Percentiles rank a stretch among this genome's conserved stretches.
Evolutionary conservation across 2,888 invertebrate genomes (phyloP).

Genomic region (Odontomyia ornata): DNA sequence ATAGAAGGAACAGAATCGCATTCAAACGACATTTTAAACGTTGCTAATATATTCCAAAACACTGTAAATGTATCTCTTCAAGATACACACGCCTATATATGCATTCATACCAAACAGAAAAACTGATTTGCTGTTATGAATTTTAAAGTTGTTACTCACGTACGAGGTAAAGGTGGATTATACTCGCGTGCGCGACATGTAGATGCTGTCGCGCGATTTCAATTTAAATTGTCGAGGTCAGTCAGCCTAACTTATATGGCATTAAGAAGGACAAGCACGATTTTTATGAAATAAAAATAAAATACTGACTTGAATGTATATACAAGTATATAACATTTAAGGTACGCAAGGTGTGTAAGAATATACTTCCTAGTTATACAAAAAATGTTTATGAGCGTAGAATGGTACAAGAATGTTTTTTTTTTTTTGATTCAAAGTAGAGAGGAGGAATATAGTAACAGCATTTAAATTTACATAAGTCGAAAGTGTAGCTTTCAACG

Average conservation of each 20-base stretch:
- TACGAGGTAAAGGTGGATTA: slow-evolving; percentile 19
- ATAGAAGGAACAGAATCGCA: no score
- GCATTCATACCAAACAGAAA: no score
- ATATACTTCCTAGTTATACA: slow-evolving; percentile 24
- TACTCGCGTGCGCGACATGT: slow-evolving; percentile 34
- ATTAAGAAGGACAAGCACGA: slow-evolving; percentile 50
- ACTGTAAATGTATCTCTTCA: no score
- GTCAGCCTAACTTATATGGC: slow-evolving; percentile 47
- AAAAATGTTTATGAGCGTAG: neutral
- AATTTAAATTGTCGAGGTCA: slow-evolving; percentile 48
- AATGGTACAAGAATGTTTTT: no score
- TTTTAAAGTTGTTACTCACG: slow-evolving; percentile 36
- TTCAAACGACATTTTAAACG: no score
- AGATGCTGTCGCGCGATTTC: slow-evolving; percentile 25
- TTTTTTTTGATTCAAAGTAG: no score
- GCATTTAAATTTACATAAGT: no score
- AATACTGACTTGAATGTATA: neutral
- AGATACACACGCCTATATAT: no score
- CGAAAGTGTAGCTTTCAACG: no score
- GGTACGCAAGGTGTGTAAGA: slow-evolving; percentile 22
- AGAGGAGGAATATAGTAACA: no score
- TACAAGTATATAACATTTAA: neutral
- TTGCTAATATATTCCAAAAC: no score
- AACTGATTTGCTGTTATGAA: slow-evolving; percentile 26
- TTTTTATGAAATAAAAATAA: neutral